Base-by-base conservation (phyloP, 1,140 invertebrate genomes). In the Muscidifurax raptorellus region DNA sequence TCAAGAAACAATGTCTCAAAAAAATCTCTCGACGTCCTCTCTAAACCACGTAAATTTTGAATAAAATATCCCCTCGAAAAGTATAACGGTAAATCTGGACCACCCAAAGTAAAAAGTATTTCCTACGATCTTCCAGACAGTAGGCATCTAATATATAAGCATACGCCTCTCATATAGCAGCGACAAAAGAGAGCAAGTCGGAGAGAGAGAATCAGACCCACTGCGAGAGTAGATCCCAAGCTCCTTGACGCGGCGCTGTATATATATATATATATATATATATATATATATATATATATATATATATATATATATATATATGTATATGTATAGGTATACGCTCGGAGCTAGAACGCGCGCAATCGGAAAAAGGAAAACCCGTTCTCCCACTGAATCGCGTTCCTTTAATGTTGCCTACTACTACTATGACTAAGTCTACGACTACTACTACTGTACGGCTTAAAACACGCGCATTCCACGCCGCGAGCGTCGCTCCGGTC, bases 301-400 rank as follows among this genome's bases (percentile, higher is more conserved):
- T n/a, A n/a, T n/a, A n/a, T n/a, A n/a, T n/a, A n/a, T n/a, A n/a
- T 25, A 3, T 27, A 0, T 66, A 10, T 27, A 69, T 69, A 69
- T 25, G 12, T 27, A 0, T 66, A 10, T 27, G 30, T 69, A 69
- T 6, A 30, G 66, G 25, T 69, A 69, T 59, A 59, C 44, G 22
- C 64, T 66, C 64, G 64, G 64, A 27, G 64, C 64, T 66, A 25
- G 25, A 66, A 27, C 25, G 78, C 27, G 44, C 30, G 64, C 67
- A 80, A 66, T 84, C 83, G 83, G 83, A 84, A 84, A 84, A 84
- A 84, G 83, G 83, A 84, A 84, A 84, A 80, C 83, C 78, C 83
- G 83, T 84, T 84, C 78, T 84, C 69, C 83, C 77, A 80, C 83
- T 76, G 83, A 80, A 77, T 84, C 67, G 82, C 82, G 82, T 83